These are phyloP conservation scores for Phyllostomus hastatus DNA, from an alignment of 2,113 vertebrate genomes.

Conservation along the genomic window DNA sequence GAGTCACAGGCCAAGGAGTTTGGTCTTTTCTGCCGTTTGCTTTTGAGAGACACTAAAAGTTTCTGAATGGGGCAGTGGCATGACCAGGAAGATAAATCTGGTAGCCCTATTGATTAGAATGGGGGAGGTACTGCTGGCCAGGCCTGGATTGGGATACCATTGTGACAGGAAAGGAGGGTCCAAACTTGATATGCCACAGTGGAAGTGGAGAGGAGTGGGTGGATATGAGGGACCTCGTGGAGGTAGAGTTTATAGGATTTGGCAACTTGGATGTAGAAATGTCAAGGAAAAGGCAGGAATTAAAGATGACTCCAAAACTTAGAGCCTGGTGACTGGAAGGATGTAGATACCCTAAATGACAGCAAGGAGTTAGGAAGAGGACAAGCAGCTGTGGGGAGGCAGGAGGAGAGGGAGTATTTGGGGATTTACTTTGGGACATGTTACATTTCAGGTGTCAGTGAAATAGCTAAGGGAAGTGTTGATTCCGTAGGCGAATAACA, in stretches of 20 bases:
- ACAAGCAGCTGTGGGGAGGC: slow-evolving; percentile 42
- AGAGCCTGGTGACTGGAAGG: not conserved
- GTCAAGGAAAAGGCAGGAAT: not conserved
- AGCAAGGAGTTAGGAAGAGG: not conserved
- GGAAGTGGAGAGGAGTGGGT: not conserved
- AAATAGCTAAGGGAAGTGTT: slow-evolving; percentile 53
- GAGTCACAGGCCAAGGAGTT: slow-evolving; percentile 8
- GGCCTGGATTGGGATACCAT: not conserved
- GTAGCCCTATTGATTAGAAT: not conserved
- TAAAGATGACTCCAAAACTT: not conserved
- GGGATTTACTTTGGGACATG: slow-evolving; percentile 49
- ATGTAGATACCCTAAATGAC: not conserved
- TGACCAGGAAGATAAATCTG: slow-evolving; percentile 1
- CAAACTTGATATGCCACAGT: not conserved
- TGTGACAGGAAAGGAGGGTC: not conserved
- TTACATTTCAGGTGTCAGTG: slow-evolving; percentile 64
- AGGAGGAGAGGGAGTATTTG: slow-evolving; percentile 36
- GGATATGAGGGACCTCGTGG: not conserved
- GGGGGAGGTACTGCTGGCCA: not conserved
- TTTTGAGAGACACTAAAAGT: not conserved
- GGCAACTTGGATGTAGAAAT: not conserved
- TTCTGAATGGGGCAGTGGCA: not conserved
- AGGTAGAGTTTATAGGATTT: not conserved
- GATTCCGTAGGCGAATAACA: slow-evolving; percentile 23
- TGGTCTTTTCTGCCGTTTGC: slow-evolving; percentile 2